Evolutionary conservation across 2,888 invertebrate species (phyloP), one percentile per base, ranked within the genome.

Genomic region (Agrilus mali): DNA sequence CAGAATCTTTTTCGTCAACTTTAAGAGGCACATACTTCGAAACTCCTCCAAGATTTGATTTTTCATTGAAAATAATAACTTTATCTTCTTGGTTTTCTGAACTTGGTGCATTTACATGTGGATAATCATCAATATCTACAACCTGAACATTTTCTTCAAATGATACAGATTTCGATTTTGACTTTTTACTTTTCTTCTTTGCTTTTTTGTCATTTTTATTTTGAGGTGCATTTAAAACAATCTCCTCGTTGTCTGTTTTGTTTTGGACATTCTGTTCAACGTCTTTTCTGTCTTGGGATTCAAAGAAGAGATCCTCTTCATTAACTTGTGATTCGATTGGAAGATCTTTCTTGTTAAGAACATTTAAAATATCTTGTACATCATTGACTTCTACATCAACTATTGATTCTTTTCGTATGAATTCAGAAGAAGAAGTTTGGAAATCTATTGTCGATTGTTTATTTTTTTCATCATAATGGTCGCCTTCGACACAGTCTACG

Each of bases 381-480:
- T 61, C 57, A 46, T 57, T 56, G 48, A 66, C 59, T 63, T 66
- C 65, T 45, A 59, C 59, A 55, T 66, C 66, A 51, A 66, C 59
- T 42, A 60, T 55, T n/a, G 63, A 64, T 46, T 62, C 59, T 43
- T 53, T 50, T 49, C 61, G 50, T 55, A 62, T 54, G 27, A 27
- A 27, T 27, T 27, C 27, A 10, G 27, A 27, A 27, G 2, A 27
- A 10, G 10, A 27, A 10, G 27, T 10, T 10, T 27, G 8, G 2
- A 10, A 8, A 27, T 27, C 27, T 2, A 27, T 27, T 10, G 27
- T 27, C 10, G 5, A 2, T 10, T 27, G 27, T 27, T 27, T 27
- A 27, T 27, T 27, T 27, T 27, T 27, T 10, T 27, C 27, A 10
- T 27, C 8, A 5, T 20, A 20, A 20, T 6, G 7, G 20, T 1